Evolutionary conservation across 2,888 invertebrate species (phyloP), one percentile per base, ranked within the genome.

Genomic region (Mamestra brassicae): DNA sequence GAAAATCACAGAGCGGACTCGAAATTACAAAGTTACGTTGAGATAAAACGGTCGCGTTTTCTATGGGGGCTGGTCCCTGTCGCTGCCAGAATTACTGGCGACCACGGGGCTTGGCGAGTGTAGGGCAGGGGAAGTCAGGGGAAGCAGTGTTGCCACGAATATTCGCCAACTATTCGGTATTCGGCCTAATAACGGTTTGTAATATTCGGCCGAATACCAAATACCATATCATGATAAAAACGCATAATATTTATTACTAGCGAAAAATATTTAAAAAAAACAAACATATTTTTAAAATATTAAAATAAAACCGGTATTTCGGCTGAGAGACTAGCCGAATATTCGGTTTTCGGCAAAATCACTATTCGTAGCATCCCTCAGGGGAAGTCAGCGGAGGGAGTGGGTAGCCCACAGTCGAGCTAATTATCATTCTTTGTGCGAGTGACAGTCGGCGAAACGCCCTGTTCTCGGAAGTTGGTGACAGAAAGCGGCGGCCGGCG

Each of bases 381-480:
- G 61, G 58, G 42, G 36, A n/a, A 0, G n/a, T 47, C 47, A 47
- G 52, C 7, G 5, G 52, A 0, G 60, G 64, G 13, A 47, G 15
- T 17, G 52, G 42, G 34, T 36, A 61, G 72, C 68, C 54, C 45
- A 64, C 72, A 76, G 78, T 71, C 69, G 74, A 77, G 81, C 84
- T 87, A 87, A 87, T 88, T 87, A 88, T 84, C 52, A 87, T 87
- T 87, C 87, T 85, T 87, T 88, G 83, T 88, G 87, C 84, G 85
- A 80, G 17, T 87, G 88, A 86, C 87, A 86, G 86, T 74, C 68
- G 63, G 78, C 47, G 74, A 66, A 61, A 73, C 72, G 80, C 66
- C 77, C 80, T 79, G 80, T 74, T 47, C 74, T 80, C 76, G 69
- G 64, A 73, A 75, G 76, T 66, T 74, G 85, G 69, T 67, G 85